phyloP scores from a whole-genome alignment of 1,140 invertebrate genomes.

The Brachionus rubens region DNA sequence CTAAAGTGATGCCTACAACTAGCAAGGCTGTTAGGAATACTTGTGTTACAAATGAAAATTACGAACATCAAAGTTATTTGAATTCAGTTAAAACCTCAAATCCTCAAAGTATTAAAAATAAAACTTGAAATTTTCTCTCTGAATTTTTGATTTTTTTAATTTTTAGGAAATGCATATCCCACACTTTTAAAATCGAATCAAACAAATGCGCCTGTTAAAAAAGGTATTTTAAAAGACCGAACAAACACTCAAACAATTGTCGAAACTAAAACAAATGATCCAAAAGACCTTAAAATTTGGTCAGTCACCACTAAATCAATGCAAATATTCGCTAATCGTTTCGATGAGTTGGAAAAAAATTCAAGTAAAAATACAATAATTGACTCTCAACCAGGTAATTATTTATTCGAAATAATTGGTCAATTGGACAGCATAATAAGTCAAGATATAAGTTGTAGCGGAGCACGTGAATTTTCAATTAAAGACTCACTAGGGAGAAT shows the following conservation, averaged over 20 bases:
- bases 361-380: not conserved
- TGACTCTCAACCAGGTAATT: not conserved
- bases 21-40: not conserved
- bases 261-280: not conserved
- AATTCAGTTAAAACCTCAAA: conserved; percentile 6
- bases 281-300: not conserved
- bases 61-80: conserved; percentile 8
- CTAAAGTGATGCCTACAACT: not conserved
- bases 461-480: conserved; percentile 23
- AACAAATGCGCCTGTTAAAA: not conserved
- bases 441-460: not conserved
- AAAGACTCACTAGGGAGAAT: conserved; percentile 17
- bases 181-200: not conserved
- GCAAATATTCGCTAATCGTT: not conserved
- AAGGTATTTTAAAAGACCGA: not conserved
- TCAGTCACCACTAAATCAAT: conserved; percentile 7
- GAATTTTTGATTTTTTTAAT: not conserved
- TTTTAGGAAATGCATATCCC: not conserved
- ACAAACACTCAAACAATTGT: not conserved
- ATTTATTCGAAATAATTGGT: conserved; percentile 36
- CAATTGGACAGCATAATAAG: conserved; percentile 18
- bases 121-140: not conserved
- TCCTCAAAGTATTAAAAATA: not conserved
- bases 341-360: not conserved
- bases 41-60: not conserved